These are phyloP conservation scores for Drosophila carrolli DNA, from an alignment of 1,140 invertebrate species.

Conservation along the genomic window DNA sequence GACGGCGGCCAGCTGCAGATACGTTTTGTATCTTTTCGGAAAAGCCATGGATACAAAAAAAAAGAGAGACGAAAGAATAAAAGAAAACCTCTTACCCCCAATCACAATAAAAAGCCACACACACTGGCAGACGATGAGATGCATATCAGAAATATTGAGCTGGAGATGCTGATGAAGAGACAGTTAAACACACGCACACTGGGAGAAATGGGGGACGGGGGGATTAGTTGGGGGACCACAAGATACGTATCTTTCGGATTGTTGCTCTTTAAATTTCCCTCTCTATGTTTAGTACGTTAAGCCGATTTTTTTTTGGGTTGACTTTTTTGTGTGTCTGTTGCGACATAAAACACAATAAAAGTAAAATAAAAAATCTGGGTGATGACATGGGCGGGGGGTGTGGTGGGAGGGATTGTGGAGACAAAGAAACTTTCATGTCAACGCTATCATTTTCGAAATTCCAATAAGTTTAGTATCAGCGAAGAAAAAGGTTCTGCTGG, in stretches of 20 bases:
- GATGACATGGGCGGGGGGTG: slow-evolving; percentile 21
- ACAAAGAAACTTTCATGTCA: slow-evolving; percentile 41
- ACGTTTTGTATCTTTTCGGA: slow-evolving; percentile 45
- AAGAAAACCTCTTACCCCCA: slow-evolving; percentile 36
- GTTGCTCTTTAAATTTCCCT: slow-evolving; percentile 55
- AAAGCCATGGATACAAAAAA: slow-evolving; percentile 6
- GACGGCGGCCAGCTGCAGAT: slow-evolving; percentile 51
- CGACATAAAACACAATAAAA: slow-evolving; percentile 74
- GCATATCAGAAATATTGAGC: slow-evolving; percentile 58
- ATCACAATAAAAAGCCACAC: slow-evolving; percentile 69
- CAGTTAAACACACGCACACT: slow-evolving; percentile 3
- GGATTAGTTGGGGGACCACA: slow-evolving; percentile 25
- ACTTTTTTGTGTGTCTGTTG: slow-evolving; percentile 30
- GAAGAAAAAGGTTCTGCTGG: slow-evolving; percentile 13
- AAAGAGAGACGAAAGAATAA: background rate
- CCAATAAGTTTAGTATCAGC: slow-evolving; percentile 54
- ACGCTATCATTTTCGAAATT: slow-evolving; percentile 70
- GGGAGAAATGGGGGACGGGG: background rate
- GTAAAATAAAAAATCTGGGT: slow-evolving; percentile 34
- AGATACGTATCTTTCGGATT: slow-evolving; percentile 73
- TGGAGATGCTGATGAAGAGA: slow-evolving; percentile 20
- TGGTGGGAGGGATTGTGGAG: background rate
- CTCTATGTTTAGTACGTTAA: slow-evolving; percentile 36
- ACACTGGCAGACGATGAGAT: slow-evolving; percentile 37
- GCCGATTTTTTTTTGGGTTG: slow-evolving; percentile 69